Base-by-base conservation (phyloP, 2,113 vertebrate genomes). In the Nannospalax galili region DNA sequence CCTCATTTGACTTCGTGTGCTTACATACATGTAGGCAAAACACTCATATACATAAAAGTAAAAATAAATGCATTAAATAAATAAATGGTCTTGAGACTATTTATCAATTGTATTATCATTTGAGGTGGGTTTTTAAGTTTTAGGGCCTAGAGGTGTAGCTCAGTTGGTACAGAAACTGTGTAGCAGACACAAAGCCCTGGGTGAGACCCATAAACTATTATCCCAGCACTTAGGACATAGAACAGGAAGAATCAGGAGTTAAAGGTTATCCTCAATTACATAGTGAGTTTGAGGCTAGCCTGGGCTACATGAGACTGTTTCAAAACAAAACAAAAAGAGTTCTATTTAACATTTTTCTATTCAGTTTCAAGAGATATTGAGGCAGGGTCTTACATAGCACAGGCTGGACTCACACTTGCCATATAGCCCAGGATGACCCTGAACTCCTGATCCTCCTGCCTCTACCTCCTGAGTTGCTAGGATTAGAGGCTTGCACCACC, bases 311-410 rank as follows among this genome's bases (percentile, higher is more conserved):
- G 17, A 1, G 30, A 77, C 74, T 77, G 4, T 32, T 28, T 4
- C 32, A 78, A 52, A 20, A 78, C 10, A 17, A 82, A 16, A 24
- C 32, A 64, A 62, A 81, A 4, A 30, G 15, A 3, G 8, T 37
- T 81, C 28, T 65, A n/a, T 58, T 79, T 58, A 69, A 56, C 84
- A 73, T 65, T 60, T n/a, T 42, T 94, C 62, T 88, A 81, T 86
- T 28, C 16, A 74, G 64, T 95, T 70, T 95, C 30, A 48, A 87
- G 64, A 86, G 30, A 5, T 6, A 24, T 79, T n/a, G 77, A 79
- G 48, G 35, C 77, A 35, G 56, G 32, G 19, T 79, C 4, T 79
- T 45, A 20, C 22, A 32, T 35, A 78, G 19, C 48, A 45, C 77
- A 79, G 77, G 48, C 48, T 79, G 48, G 19, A 45, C 48, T 30